Evolutionary conservation across 2,797 vertebrate species (phyloP), one percentile per base, ranked within the genome.

Genomic region (Myripristis jacobus): DNA sequence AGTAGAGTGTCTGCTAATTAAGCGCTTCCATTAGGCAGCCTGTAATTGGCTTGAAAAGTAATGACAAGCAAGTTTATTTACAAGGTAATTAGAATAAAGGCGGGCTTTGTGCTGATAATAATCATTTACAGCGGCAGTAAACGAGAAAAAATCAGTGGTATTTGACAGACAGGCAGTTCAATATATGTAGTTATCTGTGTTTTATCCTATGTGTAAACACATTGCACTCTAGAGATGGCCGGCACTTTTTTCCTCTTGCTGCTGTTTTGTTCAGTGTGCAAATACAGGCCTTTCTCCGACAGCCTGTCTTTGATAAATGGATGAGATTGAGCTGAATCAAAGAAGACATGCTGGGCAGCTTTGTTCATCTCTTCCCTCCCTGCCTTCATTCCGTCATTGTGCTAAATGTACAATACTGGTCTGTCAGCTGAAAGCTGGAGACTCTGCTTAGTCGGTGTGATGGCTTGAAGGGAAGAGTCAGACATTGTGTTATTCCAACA

Each of bases 51-150:
- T 93, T 94, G 93, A 94, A 93, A 95, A 94, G 93, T 94, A 94
- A 94, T 94, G 94, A 94, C 93, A 94, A 94, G 93, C 92, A 94
- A 93, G 94, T 95, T 94, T 95, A 94, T 94, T 95, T 95, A 94
- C 94, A 94, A 93, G 93, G 93, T 92, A 94, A 94, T 95, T 94
- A 94, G 88, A 94, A 94, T 93, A 94, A 94, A 94, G 91, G 85
- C 90, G 81, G 89, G 86, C 87, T 91, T 93, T 93, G 91, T 92
- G 88, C 89, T 92, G 91, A 94, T 94, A 93, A 94, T 94, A 91
- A 94, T 95, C 88, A 93, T 94, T 94, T 93, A 93, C 87, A 84
- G 90, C 84, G 73, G 75, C 75, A 77, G 75, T 69, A 78, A 75
- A 75, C 74, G 59, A 44, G 29, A 80, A 75, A 75, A 58, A 75